Percentiles rank a stretch among this genome's conserved stretches.
phyloP scores from a whole-genome alignment of 30 jellyfish, hydroid and myxozoan genomes.

The Sanderia malayensis region DNA sequence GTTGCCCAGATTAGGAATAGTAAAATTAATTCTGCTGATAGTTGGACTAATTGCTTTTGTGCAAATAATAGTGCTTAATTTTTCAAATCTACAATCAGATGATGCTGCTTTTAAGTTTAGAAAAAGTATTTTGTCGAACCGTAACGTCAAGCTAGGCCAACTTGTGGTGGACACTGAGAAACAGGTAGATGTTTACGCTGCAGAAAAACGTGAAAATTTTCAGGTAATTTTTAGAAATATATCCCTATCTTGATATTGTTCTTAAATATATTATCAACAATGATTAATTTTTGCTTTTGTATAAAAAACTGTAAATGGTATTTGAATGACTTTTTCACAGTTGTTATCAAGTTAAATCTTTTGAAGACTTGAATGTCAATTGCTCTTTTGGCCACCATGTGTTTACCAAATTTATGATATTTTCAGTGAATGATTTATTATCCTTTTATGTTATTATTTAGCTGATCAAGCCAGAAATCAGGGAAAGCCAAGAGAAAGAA shows the following conservation, averaged over 20 bases:
- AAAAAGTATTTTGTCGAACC: constrained; percentile 35
- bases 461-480: constrained; percentile 37
- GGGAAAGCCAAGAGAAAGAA: constrained; percentile 19
- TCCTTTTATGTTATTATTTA: neutral
- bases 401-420: too few relatives aligned
- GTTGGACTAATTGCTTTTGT: constrained; percentile 82
- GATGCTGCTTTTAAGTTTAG: constrained; percentile 41
- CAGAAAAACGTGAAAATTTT: constrained; percentile 4
- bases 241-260: neutral
- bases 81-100: constrained; percentile 51
- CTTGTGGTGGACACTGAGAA: neutral
- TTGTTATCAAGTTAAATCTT: too few relatives aligned
- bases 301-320: too few relatives aligned
- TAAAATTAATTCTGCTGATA: constrained; percentile 60
- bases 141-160: constrained; percentile 51
- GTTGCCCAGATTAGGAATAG: constrained; percentile 63
- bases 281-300: too few relatives aligned
- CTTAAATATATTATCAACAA: too few relatives aligned
- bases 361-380: too few relatives aligned
- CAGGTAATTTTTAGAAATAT: constrained; percentile 9
- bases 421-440: too few relatives aligned
- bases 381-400: too few relatives aligned
- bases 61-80: constrained; percentile 61
- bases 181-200: constrained; percentile 15
- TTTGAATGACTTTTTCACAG: too few relatives aligned